A percentile compares a stretch with the other conserved stretches of the same genome.
Evolutionary conservation across 2,113 vertebrate species (phyloP).

Genomic region (Urocynchramus pylzowi): DNA sequence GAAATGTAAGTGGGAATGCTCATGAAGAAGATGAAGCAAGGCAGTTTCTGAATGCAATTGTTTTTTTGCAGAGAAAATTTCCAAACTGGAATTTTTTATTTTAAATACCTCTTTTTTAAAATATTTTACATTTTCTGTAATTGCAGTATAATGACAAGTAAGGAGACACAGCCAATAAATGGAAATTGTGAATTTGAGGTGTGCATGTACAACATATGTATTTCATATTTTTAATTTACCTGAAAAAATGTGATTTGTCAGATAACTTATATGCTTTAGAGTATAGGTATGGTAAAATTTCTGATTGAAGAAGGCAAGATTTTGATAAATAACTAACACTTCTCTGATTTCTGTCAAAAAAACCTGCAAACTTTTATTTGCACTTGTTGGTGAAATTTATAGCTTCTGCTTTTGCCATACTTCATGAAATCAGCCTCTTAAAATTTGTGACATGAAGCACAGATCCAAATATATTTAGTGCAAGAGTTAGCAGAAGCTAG

Average conservation of each 20-base stretch:
- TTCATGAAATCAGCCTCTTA: constrained; percentile 27
- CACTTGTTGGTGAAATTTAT: neutral
- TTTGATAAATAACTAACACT: neutral
- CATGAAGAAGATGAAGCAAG: neutral
- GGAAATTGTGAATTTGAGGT: neutral
- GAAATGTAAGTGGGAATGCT: neutral
- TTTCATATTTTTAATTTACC: neutral
- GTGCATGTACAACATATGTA: neutral
- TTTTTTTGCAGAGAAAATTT: neutral
- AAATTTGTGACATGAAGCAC: constrained; percentile 6
- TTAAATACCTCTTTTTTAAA: neutral
- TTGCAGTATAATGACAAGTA: neutral
- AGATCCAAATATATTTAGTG: constrained; percentile 38
- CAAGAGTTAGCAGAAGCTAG: constrained; percentile 39
- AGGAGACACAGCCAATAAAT: neutral
- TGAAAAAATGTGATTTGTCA: neutral
- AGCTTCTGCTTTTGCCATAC: neutral
- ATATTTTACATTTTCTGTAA: neutral
- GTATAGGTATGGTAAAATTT: neutral
- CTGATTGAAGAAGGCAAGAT: neutral
- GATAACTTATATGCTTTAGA: neutral
- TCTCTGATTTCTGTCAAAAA: neutral
- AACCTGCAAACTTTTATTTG: neutral
- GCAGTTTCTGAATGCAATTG: neutral
- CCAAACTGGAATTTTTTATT: neutral